Evolutionary conservation across 1,140 invertebrate species (phyloP), one percentile per base, ranked within the genome.

Genomic region (Drosophila serrata): DNA sequence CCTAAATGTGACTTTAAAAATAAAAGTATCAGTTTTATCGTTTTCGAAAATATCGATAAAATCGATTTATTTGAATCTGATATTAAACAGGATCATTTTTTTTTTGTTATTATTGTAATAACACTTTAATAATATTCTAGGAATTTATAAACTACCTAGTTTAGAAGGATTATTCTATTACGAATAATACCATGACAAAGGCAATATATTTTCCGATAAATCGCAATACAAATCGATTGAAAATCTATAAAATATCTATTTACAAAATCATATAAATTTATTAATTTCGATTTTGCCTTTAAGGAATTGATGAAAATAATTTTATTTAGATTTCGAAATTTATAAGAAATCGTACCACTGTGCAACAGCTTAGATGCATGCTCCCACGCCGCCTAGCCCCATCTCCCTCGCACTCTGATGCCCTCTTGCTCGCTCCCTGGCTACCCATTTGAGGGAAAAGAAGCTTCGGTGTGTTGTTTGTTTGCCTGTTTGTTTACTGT

Each of bases 321-420:
- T 15, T 15, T 6, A 17, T 29, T 17, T 17, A 15, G 2, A 4
- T 7, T 49, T 3, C 12, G 8, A 6, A 6, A 0, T n/a, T n/a
- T 4, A 0, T 5, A 5, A 9, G 1, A 37, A 37, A 1, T 11
- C 33, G 6, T 55, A 4, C 51, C 51, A 55, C 51, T 55, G 51
- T 55, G 13, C 51, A 6, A n/a, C 53, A 76, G 64, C 64, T 80
- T 64, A 70, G 72, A 65, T 74, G 58, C 73, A 53, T 59, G 64
- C 72, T 59, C 75, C 64, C 35, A 31, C 48, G 33, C 45, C 29
- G 19, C 35, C 60, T 49, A 6, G 1, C n/a, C 6, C 15, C 13
- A 1, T 49, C 33, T 55, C 40, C 19, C 61, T 51, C 43, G 9
- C 46, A 29, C 12, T 1, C 7, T 8, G 15, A 8, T 17, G n/a